phyloP scores from a whole-genome alignment of 2,888 invertebrate genomes.

The Eubasilissa splendida region DNA sequence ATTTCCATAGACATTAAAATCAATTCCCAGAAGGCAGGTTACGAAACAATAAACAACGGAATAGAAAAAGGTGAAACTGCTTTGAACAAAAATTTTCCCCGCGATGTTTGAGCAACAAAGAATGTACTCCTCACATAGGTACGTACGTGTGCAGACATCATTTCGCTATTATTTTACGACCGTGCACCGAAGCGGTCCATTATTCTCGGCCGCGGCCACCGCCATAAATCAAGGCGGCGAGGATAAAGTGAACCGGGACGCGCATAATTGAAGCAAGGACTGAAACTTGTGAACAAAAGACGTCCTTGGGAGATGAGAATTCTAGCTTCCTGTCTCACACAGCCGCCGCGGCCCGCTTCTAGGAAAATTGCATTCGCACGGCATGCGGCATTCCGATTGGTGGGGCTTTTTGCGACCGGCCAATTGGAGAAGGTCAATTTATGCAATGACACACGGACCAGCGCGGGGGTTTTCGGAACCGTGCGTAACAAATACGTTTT shows the following conservation, averaged over 20 bases:
- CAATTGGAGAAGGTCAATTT: slow-evolving; percentile 50
- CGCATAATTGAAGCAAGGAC: slow-evolving; percentile 46
- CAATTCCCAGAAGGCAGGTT: background rate
- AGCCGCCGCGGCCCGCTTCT: slow-evolving; percentile 36
- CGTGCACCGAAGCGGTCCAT: slow-evolving; percentile 25
- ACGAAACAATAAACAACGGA: slow-evolving; percentile 24
- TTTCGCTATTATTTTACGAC: slow-evolving; percentile 41
- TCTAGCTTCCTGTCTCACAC: slow-evolving; percentile 53
- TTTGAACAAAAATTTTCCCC: slow-evolving; percentile 1
- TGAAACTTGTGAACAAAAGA: slow-evolving; percentile 46
- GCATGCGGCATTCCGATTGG: slow-evolving; percentile 34
- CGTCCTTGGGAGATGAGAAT: slow-evolving; percentile 48
- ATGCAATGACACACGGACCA: slow-evolving; percentile 48
- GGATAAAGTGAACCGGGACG: slow-evolving; percentile 19
- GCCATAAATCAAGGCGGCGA: slow-evolving; percentile 37
- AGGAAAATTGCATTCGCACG: slow-evolving; percentile 49
- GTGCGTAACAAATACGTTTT: background rate
- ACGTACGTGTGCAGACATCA: slow-evolving; percentile 38
- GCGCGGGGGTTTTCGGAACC: slow-evolving; percentile 11
- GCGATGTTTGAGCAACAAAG: slow-evolving; percentile 26
- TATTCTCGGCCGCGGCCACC: slow-evolving; percentile 18
- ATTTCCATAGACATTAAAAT: background rate
- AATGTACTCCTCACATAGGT: background rate
- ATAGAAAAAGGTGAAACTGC: slow-evolving; percentile 6
- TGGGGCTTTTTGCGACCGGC: slow-evolving; percentile 41